phyloP scores from a whole-genome alignment of 2,888 invertebrate species.

The Magallana nippona region DNA sequence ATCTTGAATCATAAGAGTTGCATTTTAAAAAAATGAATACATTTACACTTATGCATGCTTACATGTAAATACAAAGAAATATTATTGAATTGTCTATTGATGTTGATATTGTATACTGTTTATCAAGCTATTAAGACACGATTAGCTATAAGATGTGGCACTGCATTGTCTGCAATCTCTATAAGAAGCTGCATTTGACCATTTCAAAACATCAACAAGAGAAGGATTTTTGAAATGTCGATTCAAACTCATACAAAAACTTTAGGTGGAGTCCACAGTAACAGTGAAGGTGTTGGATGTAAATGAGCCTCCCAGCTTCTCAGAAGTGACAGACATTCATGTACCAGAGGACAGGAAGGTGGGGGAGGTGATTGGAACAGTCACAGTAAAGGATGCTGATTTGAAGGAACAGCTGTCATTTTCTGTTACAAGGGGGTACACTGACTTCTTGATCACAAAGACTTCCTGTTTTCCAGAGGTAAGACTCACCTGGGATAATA shows the following conservation, averaged over 20 bases:
- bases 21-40: too few relatives aligned
- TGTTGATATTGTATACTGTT: not conserved
- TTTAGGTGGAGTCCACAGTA: conserved; percentile 52
- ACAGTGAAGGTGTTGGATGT: conserved; percentile 57
- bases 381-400: conserved; percentile 60
- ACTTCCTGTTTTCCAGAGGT: conserved; percentile 50
- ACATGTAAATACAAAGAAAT: not conserved
- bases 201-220: not conserved
- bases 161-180: too few relatives aligned
- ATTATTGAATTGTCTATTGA: not conserved
- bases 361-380: conserved; percentile 49
- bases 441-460: conserved; percentile 51
- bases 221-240: too few relatives aligned
- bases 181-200: not conserved
- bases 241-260: not conserved
- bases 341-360: conserved; percentile 53
- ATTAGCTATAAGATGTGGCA: too few relatives aligned
- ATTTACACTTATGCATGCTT: not conserved
- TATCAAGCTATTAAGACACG: too few relatives aligned
- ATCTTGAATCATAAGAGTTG: too few relatives aligned
- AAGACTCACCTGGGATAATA: not conserved
- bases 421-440: conserved; percentile 40
- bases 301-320: conserved; percentile 60
- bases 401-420: conserved; percentile 51
- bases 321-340: conserved; percentile 37